Conservation (phyloP, 2,113 vertebrate species). For the Desmodus rotundus region DNA sequence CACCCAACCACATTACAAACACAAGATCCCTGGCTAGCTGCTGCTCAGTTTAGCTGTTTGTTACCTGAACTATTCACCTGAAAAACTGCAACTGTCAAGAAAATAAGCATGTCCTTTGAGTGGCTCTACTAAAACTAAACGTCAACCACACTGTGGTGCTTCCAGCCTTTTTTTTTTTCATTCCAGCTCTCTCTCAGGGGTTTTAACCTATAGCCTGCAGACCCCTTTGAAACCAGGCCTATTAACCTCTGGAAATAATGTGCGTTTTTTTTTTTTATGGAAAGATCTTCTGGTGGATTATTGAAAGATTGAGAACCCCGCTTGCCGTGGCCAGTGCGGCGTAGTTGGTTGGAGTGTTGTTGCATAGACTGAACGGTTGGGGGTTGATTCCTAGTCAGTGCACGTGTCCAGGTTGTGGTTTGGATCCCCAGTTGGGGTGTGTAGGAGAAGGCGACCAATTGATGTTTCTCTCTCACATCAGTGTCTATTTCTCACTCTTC, state of each 20-base stretch:
- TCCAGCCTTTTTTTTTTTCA: background rate
- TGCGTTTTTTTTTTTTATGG: background rate
- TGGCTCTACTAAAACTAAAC: background rate
- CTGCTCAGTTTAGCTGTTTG: background rate
- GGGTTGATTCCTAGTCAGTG: no score
- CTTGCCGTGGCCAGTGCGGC: no score
- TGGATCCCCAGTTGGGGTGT: no score
- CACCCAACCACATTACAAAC: accelerated
- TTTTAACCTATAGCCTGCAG: background rate
- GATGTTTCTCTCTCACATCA: no score
- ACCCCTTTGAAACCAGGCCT: background rate
- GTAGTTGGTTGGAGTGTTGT: no score
- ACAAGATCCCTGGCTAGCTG: background rate
- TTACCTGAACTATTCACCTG: background rate
- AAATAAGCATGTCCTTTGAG: background rate
- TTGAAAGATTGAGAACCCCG: background rate
- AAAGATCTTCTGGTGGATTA: background rate
- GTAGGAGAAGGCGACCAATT: no score
- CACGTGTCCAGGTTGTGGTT: no score
- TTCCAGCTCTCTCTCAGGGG: background rate
- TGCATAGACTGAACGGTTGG: no score
- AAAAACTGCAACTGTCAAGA: background rate
- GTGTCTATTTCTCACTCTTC: no score
- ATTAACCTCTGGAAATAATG: background rate
- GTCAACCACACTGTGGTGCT: background rate